Evolutionary conservation across 2,113 vertebrate species (phyloP).

Genomic region (Piprites chloris): DNA sequence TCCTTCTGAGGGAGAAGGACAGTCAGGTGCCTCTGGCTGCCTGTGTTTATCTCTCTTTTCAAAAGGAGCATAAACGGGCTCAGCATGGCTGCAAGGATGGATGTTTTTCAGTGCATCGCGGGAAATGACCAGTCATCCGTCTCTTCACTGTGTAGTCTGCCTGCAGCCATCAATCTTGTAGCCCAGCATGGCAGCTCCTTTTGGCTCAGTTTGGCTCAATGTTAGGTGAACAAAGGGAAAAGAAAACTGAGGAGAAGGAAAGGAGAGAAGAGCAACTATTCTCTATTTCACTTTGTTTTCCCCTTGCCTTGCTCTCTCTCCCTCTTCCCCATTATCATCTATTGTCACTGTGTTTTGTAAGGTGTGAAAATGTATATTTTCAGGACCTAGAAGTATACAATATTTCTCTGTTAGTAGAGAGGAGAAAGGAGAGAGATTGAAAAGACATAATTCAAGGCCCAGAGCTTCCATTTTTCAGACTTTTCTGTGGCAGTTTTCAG

Average conservation of each 20-base stretch:
- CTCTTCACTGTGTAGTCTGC: slow-evolving; percentile 73
- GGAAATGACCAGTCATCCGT: slow-evolving; percentile 81
- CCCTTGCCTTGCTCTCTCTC: background rate
- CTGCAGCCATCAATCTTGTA: slow-evolving; percentile 78
- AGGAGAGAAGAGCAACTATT: slow-evolving; percentile 9
- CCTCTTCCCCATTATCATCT: background rate
- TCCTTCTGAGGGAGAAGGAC: slow-evolving; percentile 67
- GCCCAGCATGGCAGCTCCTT: slow-evolving; percentile 61
- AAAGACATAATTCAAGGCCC: background rate
- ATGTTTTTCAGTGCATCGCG: slow-evolving; percentile 74
- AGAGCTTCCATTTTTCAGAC: background rate
- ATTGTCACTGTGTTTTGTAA: background rate
- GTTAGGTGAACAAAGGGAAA: slow-evolving; percentile 61
- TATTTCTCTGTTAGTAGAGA: background rate
- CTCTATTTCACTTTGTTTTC: slow-evolving; percentile 9
- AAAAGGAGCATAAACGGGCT: slow-evolving; percentile 62
- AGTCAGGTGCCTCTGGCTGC: slow-evolving; percentile 58
- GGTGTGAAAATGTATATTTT: background rate
- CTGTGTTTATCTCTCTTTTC: slow-evolving; percentile 69
- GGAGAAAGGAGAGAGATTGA: background rate
- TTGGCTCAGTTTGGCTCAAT: slow-evolving; percentile 55
- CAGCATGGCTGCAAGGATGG: slow-evolving; percentile 72
- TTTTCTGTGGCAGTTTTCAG: background rate
- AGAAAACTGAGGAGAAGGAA: slow-evolving; percentile 4
- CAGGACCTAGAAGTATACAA: background rate